These are phyloP conservation scores for Matsumurasca onukii DNA, from an alignment of 1,140 invertebrate species.

Conservation along the genomic window DNA sequence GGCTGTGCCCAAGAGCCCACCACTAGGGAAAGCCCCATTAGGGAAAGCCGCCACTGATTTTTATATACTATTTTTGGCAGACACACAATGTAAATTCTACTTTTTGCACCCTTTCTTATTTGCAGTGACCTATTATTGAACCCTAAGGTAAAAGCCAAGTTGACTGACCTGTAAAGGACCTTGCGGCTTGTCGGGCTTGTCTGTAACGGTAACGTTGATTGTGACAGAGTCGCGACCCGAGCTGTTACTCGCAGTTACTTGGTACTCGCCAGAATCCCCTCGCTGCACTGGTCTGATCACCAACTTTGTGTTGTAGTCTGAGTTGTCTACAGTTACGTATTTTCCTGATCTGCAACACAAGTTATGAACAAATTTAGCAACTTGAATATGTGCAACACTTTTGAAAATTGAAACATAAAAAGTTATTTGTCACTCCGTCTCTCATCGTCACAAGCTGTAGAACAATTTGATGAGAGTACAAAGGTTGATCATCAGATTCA, in stretches of 20 bases:
- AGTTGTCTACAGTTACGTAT: constrained; percentile 67
- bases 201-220: constrained; percentile 88
- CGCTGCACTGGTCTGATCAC: constrained; percentile 76
- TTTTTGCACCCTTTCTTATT: no score
- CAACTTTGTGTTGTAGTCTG: constrained; percentile 86
- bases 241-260: constrained; percentile 79
- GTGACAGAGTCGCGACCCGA: constrained; percentile 87
- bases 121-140: no score
- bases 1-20: no score
- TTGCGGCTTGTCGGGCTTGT: constrained; percentile 84
- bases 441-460: no score
- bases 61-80: no score
- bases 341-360: constrained; percentile 22
- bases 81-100: no score
- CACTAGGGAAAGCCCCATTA: no score
- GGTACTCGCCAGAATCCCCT: constrained; percentile 85
- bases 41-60: no score
- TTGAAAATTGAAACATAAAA: neutral
- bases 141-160: neutral
- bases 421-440: neutral
- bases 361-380: neutral
- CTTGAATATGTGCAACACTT: neutral
- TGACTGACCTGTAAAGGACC: constrained; percentile 71
- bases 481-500: no score
- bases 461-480: no score